These are phyloP conservation scores for Strix uralensis DNA, from an alignment of 2,113 vertebrate species.

Conservation along the genomic window DNA sequence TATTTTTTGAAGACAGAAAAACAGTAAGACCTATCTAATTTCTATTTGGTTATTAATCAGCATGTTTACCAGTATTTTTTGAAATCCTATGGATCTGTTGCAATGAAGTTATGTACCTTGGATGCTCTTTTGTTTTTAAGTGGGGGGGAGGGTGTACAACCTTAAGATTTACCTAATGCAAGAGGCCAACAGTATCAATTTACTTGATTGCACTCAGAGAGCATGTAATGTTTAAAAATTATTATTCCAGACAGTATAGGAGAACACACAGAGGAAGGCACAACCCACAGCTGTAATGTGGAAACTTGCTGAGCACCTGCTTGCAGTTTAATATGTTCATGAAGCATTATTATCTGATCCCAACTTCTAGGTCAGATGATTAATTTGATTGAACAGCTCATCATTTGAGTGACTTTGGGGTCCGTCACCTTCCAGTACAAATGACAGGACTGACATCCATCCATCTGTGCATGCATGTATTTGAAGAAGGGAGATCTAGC, in stretches of 20 bases:
- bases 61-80: background rate
- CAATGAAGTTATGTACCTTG: background rate
- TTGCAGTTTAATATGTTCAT: background rate
- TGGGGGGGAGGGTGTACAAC: too few relatives aligned
- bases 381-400: background rate
- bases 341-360: background rate
- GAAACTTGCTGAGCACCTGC: background rate
- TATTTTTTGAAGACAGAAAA: background rate
- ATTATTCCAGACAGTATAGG: background rate
- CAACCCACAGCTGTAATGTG: background rate
- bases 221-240: background rate
- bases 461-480: background rate
- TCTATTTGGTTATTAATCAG: background rate
- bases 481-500: background rate
- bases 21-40: background rate
- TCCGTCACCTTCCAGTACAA: background rate
- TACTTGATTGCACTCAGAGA: background rate
- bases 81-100: background rate
- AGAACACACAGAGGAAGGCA: background rate
- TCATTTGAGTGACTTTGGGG: background rate
- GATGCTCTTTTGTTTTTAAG: background rate
- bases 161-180: background rate
- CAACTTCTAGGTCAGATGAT: background rate
- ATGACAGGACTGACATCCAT: background rate
- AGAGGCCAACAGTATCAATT: background rate